Conservation (phyloP, 2,888 invertebrate genomes). For the Tetheella fluctuosa region DNA sequence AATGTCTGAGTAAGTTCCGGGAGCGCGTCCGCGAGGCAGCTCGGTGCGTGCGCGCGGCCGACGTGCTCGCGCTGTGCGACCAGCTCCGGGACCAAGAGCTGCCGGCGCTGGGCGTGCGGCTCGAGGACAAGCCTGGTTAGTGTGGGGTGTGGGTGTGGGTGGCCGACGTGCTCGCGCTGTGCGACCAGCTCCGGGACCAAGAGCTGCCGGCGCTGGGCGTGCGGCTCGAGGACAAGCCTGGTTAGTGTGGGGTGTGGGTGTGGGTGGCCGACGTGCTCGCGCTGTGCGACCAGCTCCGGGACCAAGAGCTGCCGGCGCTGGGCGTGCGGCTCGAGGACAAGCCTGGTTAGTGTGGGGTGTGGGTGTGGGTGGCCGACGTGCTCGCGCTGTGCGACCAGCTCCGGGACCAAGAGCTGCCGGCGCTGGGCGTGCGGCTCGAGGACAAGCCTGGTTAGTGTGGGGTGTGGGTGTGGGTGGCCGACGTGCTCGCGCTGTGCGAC, state of each 20-base stretch:
- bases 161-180: constrained; percentile 89
- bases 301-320: constrained; percentile 93
- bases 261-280: constrained; percentile 87
- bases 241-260: constrained; percentile 60
- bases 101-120: constrained; percentile 95
- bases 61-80: constrained; percentile 94
- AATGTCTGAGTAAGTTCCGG: constrained; percentile 93
- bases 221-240: constrained; percentile 95
- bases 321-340: constrained; percentile 98
- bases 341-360: constrained; percentile 85
- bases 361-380: constrained; percentile 84
- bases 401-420: constrained; percentile 94
- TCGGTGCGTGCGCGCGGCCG: constrained; percentile 77
- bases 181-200: constrained; percentile 94
- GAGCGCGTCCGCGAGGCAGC: constrained; percentile 73
- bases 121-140: constrained; percentile 94
- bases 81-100: constrained; percentile 92
- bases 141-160: constrained; percentile 66
- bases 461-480: constrained; percentile 72
- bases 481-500: constrained; percentile 94
- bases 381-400: constrained; percentile 94
- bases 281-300: constrained; percentile 95
- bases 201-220: constrained; percentile 96
- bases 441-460: constrained; percentile 90
- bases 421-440: constrained; percentile 96